A percentile compares a stretch with the other conserved stretches of the same genome.
phyloP scores from a whole-genome alignment of 2,888 invertebrate species.

The Yponomeuta sedellus region DNA sequence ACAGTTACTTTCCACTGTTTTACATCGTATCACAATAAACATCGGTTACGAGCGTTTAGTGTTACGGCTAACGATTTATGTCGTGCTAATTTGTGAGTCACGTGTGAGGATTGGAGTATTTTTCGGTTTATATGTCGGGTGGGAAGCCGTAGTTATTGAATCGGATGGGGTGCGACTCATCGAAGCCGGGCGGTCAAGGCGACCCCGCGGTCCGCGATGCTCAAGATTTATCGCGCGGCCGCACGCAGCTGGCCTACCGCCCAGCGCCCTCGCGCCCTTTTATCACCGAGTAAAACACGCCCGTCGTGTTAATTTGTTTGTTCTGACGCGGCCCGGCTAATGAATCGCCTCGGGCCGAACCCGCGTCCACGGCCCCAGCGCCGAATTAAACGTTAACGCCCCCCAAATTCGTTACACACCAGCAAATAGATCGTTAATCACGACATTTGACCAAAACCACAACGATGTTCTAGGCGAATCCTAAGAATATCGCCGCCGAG shows the following conservation, averaged over 20 bases:
- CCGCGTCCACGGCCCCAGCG: constrained; percentile 56
- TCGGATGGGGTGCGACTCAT: neutral
- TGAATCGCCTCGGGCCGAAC: constrained; percentile 70
- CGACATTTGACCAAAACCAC: constrained; percentile 36
- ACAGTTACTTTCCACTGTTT: neutral
- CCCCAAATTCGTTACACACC: constrained; percentile 54
- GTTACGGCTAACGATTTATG: constrained; percentile 3
- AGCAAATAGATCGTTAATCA: constrained; percentile 68
- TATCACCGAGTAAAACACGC: constrained; percentile 69
- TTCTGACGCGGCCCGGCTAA: constrained; percentile 69
- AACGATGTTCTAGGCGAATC: constrained; percentile 24
- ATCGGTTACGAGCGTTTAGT: neutral
- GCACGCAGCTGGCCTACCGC: constrained; percentile 32
- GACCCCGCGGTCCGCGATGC: neutral
- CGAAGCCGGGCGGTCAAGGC: neutral
- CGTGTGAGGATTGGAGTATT: neutral
- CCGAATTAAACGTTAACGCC: constrained; percentile 65
- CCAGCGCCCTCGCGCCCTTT: constrained; percentile 66
- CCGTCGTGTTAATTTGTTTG: constrained; percentile 74
- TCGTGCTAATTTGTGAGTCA: constrained; percentile 1
- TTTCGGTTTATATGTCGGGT: neutral
- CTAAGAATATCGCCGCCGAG: neutral
- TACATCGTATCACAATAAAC: constrained; percentile 3
- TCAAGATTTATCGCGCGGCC: neutral
- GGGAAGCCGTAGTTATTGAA: constrained; percentile 4